Evolutionary conservation across 1,140 invertebrate species (phyloP).

Genomic region (Aleiodes sp.): DNA sequence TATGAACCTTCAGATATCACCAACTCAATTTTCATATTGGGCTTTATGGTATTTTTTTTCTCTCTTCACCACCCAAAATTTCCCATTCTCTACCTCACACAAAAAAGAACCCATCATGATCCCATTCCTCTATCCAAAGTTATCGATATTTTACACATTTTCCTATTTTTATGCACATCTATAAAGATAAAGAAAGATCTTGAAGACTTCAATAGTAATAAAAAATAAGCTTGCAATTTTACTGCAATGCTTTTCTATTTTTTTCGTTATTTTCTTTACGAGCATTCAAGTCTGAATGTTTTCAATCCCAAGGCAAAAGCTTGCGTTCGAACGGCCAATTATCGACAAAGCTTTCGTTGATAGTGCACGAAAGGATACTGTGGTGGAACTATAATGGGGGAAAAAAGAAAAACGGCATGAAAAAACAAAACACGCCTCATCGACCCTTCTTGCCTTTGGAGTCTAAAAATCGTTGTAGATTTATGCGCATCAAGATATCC

Average conservation of each 20-base stretch:
- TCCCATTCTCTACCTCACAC: too few relatives aligned
- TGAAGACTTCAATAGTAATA: neutral
- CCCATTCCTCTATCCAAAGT: neutral
- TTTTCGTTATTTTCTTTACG: constrained; percentile 11
- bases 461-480: constrained; percentile 47
- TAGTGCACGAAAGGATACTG: neutral
- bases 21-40: neutral
- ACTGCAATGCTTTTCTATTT: neutral
- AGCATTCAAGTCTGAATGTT: neutral
- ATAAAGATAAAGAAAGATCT: neutral
- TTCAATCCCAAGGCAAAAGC: constrained; percentile 13
- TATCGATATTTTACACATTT: neutral
- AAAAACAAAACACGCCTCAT: neutral
- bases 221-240: neutral
- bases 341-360: constrained; percentile 14
- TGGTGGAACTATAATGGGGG: neutral
- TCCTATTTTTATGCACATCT: neutral
- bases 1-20: neutral
- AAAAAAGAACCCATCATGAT: too few relatives aligned
- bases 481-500: constrained; percentile 53
- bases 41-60: neutral
- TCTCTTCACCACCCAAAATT: too few relatives aligned
- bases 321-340: constrained; percentile 14
- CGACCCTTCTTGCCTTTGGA: constrained; percentile 24
- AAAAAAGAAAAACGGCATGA: neutral